phyloP scores from a whole-genome alignment of 2,888 invertebrate species.

The Asteroscopus sphinx region DNA sequence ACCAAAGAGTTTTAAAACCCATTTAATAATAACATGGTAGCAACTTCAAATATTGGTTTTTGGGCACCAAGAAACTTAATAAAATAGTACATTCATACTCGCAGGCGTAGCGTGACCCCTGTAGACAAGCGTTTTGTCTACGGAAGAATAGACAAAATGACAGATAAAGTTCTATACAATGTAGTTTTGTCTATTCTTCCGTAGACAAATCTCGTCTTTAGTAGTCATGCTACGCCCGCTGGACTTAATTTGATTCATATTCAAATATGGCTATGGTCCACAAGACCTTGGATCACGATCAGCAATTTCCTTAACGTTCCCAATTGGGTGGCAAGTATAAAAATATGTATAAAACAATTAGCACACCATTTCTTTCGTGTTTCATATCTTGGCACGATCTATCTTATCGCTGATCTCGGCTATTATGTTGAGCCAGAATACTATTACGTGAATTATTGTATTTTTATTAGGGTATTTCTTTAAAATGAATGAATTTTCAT shows the following conservation, averaged over 20 bases:
- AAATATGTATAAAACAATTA: conserved; percentile 34
- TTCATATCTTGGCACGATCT: conserved; percentile 29
- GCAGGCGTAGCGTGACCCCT: no score
- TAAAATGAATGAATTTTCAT: conserved; percentile 9
- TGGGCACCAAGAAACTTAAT: no score
- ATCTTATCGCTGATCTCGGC: conserved; percentile 52
- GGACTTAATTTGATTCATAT: conserved; percentile 13
- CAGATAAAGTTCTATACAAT: no score
- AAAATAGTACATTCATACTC: no score
- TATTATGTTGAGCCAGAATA: conserved; percentile 20
- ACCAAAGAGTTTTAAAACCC: no score
- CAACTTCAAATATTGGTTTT: no score
- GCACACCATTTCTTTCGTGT: conserved; percentile 19
- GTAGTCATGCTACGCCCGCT: no score
- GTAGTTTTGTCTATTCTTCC: no score
- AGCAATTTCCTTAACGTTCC: conserved; percentile 7
- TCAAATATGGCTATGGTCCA: conserved; percentile 1
- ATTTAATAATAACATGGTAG: no score
- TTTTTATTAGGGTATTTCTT: conserved; percentile 9
- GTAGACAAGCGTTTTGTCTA: no score
- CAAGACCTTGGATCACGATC: conserved; percentile 3
- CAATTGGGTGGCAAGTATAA: conserved; percentile 10
- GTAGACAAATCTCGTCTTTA: no score
- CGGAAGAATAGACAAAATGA: no score
- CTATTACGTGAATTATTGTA: conserved; percentile 17